Base-by-base conservation (phyloP, 2,888 invertebrate species). In the Coenonympha glycerion region DNA sequence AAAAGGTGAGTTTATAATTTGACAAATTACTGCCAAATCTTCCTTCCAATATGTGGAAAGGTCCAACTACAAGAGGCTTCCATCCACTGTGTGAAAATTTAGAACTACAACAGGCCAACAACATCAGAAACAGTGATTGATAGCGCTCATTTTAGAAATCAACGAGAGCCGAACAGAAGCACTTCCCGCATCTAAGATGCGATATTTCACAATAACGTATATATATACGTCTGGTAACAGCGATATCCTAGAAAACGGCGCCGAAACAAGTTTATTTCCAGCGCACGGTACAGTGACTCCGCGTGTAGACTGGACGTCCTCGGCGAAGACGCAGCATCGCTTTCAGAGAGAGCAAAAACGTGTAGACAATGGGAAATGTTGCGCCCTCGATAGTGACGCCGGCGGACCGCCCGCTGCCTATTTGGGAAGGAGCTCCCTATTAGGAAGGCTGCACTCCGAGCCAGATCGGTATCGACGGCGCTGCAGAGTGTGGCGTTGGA, bases 391-490 rank as follows among this genome's bases (percentile, higher is more conserved):
- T 79, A 78, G 76, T 64, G 60, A 50, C 59, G 60, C 64, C 65
- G 64, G 62, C 65, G 53, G 53, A 59, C 64, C 66, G 66, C 65
- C 58, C 61, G 68, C 64, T 79, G 74, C 87, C 87, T 83, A 86
- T 86, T 86, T 86, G 69, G 85, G 84, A 60, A 77, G 68, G 60
- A 67, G 57, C 59, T 60, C 85, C 87, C 77, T 85, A 87, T 87
- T 86, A 78, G 87, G 87, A 84, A 87, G 73, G 76, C 86, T 87
- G 85, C 70, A 71, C 66, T 73, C 75, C 84, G 75, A 79, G 80
- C 74, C 69, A 71, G 80, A 82, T 84, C 78, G 68, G 74, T 80
- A 84, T 83, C 82, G 68, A 66, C 68, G 68, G 65, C 68, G 72
- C 64, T 68, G 71, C 71, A 61, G 50, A 56, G 54, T 67, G 69